Evolutionary conservation across 2,797 vertebrate species (phyloP), one percentile per base, ranked within the genome.

Genomic region (Halcyon leucocephala): DNA sequence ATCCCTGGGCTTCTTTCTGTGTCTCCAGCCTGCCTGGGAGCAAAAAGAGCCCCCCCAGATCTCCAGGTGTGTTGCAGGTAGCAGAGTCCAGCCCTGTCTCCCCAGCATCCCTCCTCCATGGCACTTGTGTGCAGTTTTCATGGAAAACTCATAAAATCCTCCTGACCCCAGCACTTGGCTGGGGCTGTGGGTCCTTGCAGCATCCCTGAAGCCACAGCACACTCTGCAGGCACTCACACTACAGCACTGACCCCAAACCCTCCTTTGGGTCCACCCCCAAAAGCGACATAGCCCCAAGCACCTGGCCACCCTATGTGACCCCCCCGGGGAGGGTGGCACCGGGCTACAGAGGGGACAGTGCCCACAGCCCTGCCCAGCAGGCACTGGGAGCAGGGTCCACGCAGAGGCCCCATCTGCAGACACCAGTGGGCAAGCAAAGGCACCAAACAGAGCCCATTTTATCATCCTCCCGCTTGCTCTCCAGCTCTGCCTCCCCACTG

Each of bases 131-230:
- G 12, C 26, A 46, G 21, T 22, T 71, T 39, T 37, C 55, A 51
- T 17, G 37, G 66, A 28, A 65, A 83, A 39, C 39, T 48, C 76
- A 8, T 3, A 29, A 55, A 62, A 51, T 12, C 25, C 70, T 85
- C 57, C 79, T 48, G 7, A 33, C 41, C 67, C 33, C 5, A 1
- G 55, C 73, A 29, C 51, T 9, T 9, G 25, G 12, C 3, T 2
- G 79, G 62, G 76, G 41, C 12, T 46, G 41, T 18, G 0, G 82
- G 57, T 67, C 17, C 0, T 7, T 4, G 0, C 64, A 37, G 82
- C 91, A 97, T 96, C 86, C 82, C 91, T 96, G 92, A 83, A 91
- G 42, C 92, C 95, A 95, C 92, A 96, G 95, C 95, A 97, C 96
- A 95, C 95, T 93, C 95, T 96, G 89, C 95, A 97, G 95, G 96